Base-by-base conservation (phyloP, 2,113 vertebrate species). In the Drymodes brunneopygia region DNA sequence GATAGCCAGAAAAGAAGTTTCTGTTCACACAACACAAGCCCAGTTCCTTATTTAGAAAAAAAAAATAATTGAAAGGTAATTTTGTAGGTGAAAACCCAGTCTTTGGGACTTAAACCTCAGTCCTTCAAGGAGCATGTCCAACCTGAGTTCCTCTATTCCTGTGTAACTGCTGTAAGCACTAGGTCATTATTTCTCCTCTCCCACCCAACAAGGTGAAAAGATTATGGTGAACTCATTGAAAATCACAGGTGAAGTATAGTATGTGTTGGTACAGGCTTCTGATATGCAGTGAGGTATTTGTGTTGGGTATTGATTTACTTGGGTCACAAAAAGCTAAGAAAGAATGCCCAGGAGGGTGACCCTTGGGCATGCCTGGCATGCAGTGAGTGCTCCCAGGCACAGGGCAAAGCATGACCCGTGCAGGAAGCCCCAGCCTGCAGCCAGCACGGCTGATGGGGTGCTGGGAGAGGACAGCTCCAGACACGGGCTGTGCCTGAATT, bases 201-300 rank as follows among this genome's bases (percentile, higher is more conserved):
- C 22, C n/a, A 54, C 36, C 22, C n/a, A 54, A 62, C 24, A 54
- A 45, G 28, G 27, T 75, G 56, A 71, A 80, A 83, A 86, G 25
- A 13, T 71, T 12, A 27, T 58, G 8, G 16, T 57, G 36, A 71
- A 25, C 21, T 48, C 28, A 71, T 71, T 35, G n/a, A 71, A 80
- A 80, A 50, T 75, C 3, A 27, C 11, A 40, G 25, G 35, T 83
- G 12, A 67, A 48, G n/a, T 31, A 6, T 7, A 54, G 12, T 33
- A 9, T n/a, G 10, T 45, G 29, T 27, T 3, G 1, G 5, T 54
- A 4, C 28, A 64, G 58, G 35, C 20, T 86, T 64, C 31, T 42
- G 40, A 42, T 56, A 10, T 0, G 10, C n/a, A 47, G 1, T 61
- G 38, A 27, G 0, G 0, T 48, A 3, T 79, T 38, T 57, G 4